phyloP scores from a whole-genome alignment of 2,888 invertebrate genomes.

The Meta bourneti region DNA sequence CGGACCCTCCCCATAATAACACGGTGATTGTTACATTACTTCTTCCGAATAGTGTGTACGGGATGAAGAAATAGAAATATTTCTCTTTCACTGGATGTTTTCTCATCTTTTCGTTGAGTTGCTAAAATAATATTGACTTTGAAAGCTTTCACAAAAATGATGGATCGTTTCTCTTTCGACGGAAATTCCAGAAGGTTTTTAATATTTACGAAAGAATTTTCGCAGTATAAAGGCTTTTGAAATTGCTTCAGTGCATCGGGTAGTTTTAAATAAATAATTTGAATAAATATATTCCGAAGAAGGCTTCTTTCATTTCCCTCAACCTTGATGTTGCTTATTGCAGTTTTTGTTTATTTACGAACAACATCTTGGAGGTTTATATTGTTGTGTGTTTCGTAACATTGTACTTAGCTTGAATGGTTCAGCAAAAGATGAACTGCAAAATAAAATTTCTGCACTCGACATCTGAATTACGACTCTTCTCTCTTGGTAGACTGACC shows the following conservation, averaged over 20 bases:
- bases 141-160: conserved; percentile 32
- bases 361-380: too few species aligned
- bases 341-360: too few species aligned
- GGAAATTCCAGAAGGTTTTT: conserved; percentile 30
- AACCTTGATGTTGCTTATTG: too few species aligned
- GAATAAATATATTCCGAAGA: conserved; percentile 4
- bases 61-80: conserved; percentile 5
- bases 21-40: not conserved
- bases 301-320: not conserved
- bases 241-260: conserved; percentile 13
- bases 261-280: conserved; percentile 27
- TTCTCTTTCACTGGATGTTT: conserved; percentile 18
- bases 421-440: too few species aligned
- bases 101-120: conserved; percentile 9
- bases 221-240: conserved; percentile 3
- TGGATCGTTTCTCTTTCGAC: conserved; percentile 12
- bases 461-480: too few species aligned
- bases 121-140: conserved; percentile 39
- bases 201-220: conserved; percentile 24
- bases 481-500: too few species aligned
- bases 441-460: too few species aligned
- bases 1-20: not conserved
- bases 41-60: not conserved
- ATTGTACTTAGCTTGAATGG: too few species aligned
- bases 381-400: too few species aligned